These are phyloP conservation scores for Nephila pilipes DNA, from an alignment of 1,140 invertebrate genomes.

Conservation along the genomic window DNA sequence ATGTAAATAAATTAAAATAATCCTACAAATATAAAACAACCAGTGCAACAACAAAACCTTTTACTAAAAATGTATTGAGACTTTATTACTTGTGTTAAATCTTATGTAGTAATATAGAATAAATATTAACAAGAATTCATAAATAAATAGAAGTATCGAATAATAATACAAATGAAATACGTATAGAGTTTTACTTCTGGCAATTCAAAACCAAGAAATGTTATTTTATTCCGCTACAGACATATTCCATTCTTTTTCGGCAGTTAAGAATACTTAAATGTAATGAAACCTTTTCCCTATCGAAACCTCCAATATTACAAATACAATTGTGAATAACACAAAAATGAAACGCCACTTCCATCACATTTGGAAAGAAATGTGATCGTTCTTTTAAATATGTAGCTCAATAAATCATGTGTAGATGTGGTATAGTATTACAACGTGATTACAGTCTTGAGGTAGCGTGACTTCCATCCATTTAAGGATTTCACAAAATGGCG, in stretches of 20 bases:
- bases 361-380: constrained; percentile 6
- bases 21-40: too few species aligned
- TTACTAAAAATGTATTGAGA: too few species aligned
- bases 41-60: too few species aligned
- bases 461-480: constrained; percentile 64
- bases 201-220: not conserved
- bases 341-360: not conserved
- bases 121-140: too few species aligned
- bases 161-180: not conserved
- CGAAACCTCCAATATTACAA: constrained; percentile 25
- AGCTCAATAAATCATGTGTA: constrained; percentile 39
- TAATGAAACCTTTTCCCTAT: not conserved
- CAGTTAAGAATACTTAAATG: not conserved
- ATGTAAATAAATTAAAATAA: too few species aligned
- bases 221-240: not conserved
- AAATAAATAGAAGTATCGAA: not conserved
- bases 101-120: too few species aligned
- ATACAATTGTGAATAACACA: not conserved
- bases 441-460: constrained; percentile 44
- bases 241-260: not conserved
- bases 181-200: not conserved
- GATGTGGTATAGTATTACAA: constrained; percentile 55
- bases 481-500: constrained; percentile 49
- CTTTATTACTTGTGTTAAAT: too few species aligned
- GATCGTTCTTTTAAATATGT: constrained; percentile 38